Evolutionary conservation across 2,888 invertebrate genomes (phyloP).

Genomic region (Leptopilina drosophilae): DNA sequence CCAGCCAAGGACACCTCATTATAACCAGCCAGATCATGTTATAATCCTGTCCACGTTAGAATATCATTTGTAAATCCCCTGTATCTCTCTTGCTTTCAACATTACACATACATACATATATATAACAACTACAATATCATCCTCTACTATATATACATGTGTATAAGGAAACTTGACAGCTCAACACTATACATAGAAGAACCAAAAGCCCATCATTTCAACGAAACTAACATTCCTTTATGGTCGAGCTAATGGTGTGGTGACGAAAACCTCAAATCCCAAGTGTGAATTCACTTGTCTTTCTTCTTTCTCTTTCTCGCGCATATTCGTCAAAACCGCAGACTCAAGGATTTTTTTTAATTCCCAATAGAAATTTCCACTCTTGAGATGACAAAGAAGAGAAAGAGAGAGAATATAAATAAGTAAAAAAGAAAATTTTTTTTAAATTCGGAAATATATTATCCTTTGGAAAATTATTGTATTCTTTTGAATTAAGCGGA

Average conservation of each 20-base stretch:
- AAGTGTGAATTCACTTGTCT: slow-evolving; percentile 26
- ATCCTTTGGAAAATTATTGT: too few relatives aligned
- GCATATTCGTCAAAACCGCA: not conserved
- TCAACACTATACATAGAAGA: slow-evolving; percentile 55
- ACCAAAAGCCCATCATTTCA: slow-evolving; percentile 63
- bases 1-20: slow-evolving; percentile 72
- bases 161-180: slow-evolving; percentile 45
- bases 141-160: not conserved
- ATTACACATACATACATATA: not conserved
- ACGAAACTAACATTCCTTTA: slow-evolving; percentile 66
- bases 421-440: too few relatives aligned
- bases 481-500: too few relatives aligned
- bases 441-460: too few relatives aligned
- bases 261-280: slow-evolving; percentile 34
- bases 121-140: not conserved
- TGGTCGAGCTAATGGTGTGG: slow-evolving; percentile 62
- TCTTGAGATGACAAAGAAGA: not conserved
- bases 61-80: slow-evolving; percentile 68
- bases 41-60: slow-evolving; percentile 69
- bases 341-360: not conserved
- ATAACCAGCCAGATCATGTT: slow-evolving; percentile 68
- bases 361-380: not conserved
- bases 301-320: not conserved
- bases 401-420: too few relatives aligned
- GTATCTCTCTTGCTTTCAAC: slow-evolving; percentile 43